Evolutionary conservation across 1,140 invertebrate species (phyloP).

Genomic region (Pseudomyrmex sp.): DNA sequence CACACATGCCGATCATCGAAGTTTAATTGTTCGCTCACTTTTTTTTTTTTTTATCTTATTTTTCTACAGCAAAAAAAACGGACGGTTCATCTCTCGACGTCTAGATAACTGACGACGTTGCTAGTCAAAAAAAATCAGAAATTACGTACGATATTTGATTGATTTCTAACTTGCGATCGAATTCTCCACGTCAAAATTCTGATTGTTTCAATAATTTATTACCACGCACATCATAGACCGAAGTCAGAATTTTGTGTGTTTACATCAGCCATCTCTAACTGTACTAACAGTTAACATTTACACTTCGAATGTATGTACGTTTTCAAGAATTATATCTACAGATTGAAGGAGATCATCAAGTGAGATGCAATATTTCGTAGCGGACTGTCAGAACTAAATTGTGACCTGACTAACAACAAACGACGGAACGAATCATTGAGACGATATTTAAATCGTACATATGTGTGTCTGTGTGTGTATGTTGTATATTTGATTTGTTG

Average conservation of each 20-base stretch:
- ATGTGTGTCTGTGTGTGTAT: not conserved
- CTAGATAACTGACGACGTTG: not conserved
- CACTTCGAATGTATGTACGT: not conserved
- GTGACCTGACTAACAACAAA: constrained; percentile 2
- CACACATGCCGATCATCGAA: not conserved
- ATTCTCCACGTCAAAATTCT: not conserved
- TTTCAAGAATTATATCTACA: not conserved
- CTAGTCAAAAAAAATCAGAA: not conserved
- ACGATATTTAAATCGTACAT: too few species aligned
- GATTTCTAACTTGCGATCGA: not conserved
- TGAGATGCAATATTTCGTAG: not conserved
- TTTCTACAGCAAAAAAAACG: not conserved
- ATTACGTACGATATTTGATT: not conserved
- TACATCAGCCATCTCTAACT: not conserved
- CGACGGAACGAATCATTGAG: constrained; percentile 6
- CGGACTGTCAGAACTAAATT: constrained; percentile 3
- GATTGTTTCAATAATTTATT: not conserved
- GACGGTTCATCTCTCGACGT: not conserved
- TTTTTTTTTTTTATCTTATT: not conserved
- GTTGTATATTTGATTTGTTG: not conserved
- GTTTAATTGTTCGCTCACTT: not conserved
- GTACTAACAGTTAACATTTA: not conserved
- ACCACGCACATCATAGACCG: not conserved
- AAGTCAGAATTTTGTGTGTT: not conserved
- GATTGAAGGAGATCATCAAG: not conserved